phyloP scores from a whole-genome alignment of 2,113 vertebrate species.

The Xiphophorus couchianus region DNA sequence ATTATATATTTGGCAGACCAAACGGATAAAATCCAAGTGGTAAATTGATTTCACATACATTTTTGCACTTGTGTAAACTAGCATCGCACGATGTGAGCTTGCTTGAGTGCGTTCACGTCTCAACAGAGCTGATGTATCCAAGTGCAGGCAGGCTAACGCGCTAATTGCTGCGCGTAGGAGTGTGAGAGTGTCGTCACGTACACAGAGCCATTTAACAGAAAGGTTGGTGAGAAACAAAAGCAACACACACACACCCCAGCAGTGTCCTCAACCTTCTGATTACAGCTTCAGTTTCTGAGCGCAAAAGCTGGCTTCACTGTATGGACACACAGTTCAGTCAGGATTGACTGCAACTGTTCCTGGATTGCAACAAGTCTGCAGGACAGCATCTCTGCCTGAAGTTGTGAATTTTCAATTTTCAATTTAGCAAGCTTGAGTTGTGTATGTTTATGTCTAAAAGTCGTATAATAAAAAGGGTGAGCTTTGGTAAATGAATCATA shows the following conservation, averaged over 20 bases:
- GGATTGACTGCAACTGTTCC: conserved; percentile 16
- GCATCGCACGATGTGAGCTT: background rate
- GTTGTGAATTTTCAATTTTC: conserved; percentile 2
- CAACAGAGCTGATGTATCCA: conserved; percentile 17
- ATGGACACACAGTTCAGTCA: conserved; percentile 20
- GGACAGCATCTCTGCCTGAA: conserved; percentile 16
- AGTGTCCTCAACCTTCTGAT: conserved; percentile 36
- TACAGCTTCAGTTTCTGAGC: conserved; percentile 33
- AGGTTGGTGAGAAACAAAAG: conserved; percentile 7
- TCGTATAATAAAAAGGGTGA: background rate
- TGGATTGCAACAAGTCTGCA: conserved; percentile 30
- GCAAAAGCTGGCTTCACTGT: background rate
- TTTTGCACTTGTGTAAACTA: background rate
- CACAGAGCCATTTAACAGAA: conserved; percentile 50
- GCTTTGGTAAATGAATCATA: background rate
- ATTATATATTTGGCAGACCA: background rate
- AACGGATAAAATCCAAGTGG: background rate
- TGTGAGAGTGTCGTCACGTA: conserved; percentile 52
- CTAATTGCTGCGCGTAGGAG: conserved; percentile 59
- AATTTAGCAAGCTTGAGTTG: background rate
- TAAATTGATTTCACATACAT: background rate
- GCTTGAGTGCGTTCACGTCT: background rate
- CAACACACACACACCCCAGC: conserved; percentile 1
- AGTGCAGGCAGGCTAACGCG: conserved; percentile 24
- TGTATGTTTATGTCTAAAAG: background rate